phyloP scores from a whole-genome alignment of 2,797 vertebrate species.

The Ptychadena robeensis region DNA sequence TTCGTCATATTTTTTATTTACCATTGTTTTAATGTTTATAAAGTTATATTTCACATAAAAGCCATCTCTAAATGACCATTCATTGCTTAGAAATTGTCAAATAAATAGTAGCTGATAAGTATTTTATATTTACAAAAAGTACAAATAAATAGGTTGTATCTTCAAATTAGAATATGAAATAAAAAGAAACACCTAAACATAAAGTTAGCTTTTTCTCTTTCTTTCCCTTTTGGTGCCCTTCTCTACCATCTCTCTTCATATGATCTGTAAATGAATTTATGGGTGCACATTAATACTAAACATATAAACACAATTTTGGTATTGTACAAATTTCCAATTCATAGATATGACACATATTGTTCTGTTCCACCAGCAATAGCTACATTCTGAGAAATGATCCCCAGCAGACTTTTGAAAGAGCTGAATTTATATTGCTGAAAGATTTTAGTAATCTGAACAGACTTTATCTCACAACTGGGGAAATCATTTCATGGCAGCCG shows the following conservation, averaged over 20 bases:
- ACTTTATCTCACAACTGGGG: conserved; percentile 31
- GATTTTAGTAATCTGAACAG: conserved; percentile 24
- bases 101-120: too few species aligned
- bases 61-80: too few species aligned
- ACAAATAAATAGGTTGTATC: too few species aligned
- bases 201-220: too few species aligned
- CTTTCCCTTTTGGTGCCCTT: background rate
- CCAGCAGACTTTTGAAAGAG: background rate
- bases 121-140: too few species aligned
- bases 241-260: background rate
- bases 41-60: too few species aligned
- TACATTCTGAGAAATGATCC: conserved; percentile 15
- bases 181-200: too few species aligned
- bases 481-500: conserved; percentile 47
- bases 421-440: conserved; percentile 35
- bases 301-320: background rate
- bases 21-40: too few species aligned
- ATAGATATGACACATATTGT: background rate
- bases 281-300: background rate
- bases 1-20: too few species aligned
- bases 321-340: background rate
- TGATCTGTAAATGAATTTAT: background rate
- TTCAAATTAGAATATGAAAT: too few species aligned
- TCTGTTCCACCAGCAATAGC: background rate
- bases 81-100: too few species aligned